Base-by-base conservation (phyloP, 2,888 invertebrate genomes). In the Pristionchus entomophagus region DNA sequence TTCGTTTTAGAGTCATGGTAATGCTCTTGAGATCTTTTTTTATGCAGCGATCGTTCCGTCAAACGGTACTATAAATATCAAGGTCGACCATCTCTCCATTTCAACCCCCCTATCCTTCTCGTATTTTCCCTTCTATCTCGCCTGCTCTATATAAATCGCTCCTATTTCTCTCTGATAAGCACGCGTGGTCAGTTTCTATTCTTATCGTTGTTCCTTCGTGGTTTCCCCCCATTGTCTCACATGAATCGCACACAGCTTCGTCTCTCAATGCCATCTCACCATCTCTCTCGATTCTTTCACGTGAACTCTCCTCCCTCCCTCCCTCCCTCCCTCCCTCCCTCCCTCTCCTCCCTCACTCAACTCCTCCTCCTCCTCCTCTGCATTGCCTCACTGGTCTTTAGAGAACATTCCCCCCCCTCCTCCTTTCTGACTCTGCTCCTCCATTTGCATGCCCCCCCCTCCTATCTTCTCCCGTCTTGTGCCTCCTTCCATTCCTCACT, bases 191-290 rank as follows among this genome's bases (percentile, higher is more conserved):
- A 29, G 45, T 22, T 17, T 51, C 51, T 53, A 80, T 80, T 80
- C 19, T 80, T 32, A 80, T 80, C 51, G 17, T 29, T 51, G 49
- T 51, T 80, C 35, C 22, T n/a, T 32, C 26, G 29, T n/a, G 19
- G 51, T 22, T 80, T 80, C 78, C 51, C 78, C 51, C 45, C 26
- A 2, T 29, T 65, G 29, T 29, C 78, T n/a, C 78, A 80, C 78
- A 51, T 80, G 49, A 19, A 32, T 45, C 12, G 10, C 73, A n/a
- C n/a, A n/a, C n/a, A 45, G 73, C 73, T 73, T 41, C 45, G 41
- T 41, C 73, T 73, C 73, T n/a, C 73, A 73, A n/a, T 73, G 78
- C 19, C 49, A 29, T 80, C 78, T 51, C 78, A 80, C 78, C 32
- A 38, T 32, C 22, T 80, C 17, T 53, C 51, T n/a, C 19, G n/a